These are phyloP conservation scores for Dorcus hopei DNA, from an alignment of 2,888 invertebrate genomes.

Conservation along the genomic window DNA sequence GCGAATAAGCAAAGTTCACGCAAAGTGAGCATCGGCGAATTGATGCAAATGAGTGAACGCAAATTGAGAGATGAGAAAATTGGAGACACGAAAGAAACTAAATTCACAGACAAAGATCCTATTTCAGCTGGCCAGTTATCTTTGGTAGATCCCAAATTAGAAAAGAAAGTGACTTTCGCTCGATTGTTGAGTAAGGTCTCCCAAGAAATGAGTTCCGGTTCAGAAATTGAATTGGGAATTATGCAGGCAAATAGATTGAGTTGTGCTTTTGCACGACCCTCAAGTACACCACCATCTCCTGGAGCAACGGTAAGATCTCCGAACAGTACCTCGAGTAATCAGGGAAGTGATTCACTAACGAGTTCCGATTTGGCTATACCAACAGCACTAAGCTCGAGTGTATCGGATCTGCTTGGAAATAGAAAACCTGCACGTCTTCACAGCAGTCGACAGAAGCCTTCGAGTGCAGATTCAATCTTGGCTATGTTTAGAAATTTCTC, in stretches of 20 bases:
- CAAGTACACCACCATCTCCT: constrained; percentile 64
- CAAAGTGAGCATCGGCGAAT: constrained; percentile 68
- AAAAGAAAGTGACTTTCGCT: constrained; percentile 77
- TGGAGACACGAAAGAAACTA: constrained; percentile 56
- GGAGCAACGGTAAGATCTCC: constrained; percentile 61
- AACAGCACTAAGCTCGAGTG: constrained; percentile 58
- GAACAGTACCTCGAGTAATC: constrained; percentile 71
- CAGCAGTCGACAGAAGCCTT: constrained; percentile 60
- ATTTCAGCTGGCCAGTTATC: constrained; percentile 56
- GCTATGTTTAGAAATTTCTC: constrained; percentile 77
- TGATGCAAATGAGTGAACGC: constrained; percentile 70
- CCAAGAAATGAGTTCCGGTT: constrained; percentile 74
- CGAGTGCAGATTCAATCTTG: constrained; percentile 75
- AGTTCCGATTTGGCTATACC: constrained; percentile 67
- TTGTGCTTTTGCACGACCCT: constrained; percentile 47
- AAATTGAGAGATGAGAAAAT: constrained; percentile 33
- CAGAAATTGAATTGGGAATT: constrained; percentile 61
- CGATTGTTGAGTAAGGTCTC: constrained; percentile 70
- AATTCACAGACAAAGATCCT: constrained; percentile 46
- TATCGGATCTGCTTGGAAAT: constrained; percentile 45
- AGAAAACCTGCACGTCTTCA: constrained; percentile 39
- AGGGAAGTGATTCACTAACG: constrained; percentile 74
- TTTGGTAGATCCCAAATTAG: constrained; percentile 65
- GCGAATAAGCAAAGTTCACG: constrained; percentile 59
- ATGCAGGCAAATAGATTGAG: constrained; percentile 44